Percentiles rank a stretch among this genome's conserved stretches.
These are phyloP conservation scores for Tadarida brasiliensis DNA, from an alignment of 2,797 vertebrate genomes.

Conservation along the genomic window DNA sequence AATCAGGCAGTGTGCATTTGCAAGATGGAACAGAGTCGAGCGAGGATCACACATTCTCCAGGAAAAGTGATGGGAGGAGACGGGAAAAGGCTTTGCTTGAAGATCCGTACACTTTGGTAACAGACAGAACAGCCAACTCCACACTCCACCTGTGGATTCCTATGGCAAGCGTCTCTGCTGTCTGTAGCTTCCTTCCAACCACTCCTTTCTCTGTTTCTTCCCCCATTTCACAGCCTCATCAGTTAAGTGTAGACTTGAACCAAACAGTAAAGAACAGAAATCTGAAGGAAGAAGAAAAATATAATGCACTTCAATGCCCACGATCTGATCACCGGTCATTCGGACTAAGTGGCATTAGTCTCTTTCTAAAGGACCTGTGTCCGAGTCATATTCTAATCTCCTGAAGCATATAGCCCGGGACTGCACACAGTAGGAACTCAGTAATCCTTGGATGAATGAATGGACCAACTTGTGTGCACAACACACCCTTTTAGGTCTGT, in stretches of 20 bases:
- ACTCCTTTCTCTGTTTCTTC: neutral
- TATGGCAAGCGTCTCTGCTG: neutral
- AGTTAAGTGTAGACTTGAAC: neutral
- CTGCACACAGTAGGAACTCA: neutral
- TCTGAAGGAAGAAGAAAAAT: neutral
- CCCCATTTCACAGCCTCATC: neutral
- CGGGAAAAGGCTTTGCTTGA: neutral
- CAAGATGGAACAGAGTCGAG: neutral
- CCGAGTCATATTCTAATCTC: neutral
- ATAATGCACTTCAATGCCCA: neutral
- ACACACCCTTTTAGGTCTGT: neutral
- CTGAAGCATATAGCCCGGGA: neutral
- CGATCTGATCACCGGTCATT: neutral
- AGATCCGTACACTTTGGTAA: neutral
- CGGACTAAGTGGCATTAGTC: neutral
- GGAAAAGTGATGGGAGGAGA: neutral
- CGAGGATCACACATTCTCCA: neutral
- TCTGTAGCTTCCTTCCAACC: neutral
- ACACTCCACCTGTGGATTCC: neutral
- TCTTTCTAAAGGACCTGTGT: neutral
- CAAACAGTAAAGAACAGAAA: conserved; percentile 47
- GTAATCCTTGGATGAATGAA: neutral
- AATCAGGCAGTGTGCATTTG: neutral
- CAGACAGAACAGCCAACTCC: rapidly evolving
- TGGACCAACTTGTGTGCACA: neutral